phyloP scores from a whole-genome alignment of 2,888 invertebrate species.

The Tachina lurida region DNA sequence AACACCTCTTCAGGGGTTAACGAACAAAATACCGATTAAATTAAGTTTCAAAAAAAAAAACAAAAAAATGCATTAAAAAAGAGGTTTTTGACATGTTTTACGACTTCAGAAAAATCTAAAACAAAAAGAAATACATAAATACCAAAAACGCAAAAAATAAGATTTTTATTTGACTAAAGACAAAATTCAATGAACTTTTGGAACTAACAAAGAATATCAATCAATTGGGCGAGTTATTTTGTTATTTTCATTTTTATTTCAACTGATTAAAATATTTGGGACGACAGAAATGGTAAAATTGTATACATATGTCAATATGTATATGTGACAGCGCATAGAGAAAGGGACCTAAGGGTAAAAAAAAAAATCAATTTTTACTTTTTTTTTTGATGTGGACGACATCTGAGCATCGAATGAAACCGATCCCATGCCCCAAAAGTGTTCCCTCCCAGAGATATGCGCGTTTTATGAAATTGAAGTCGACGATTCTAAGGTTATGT shows the following conservation, averaged over 20 bases:
- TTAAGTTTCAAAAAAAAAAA: slow-evolving; percentile 10
- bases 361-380: too few relatives aligned
- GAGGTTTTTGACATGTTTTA: slow-evolving; percentile 64
- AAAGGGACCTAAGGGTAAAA: too few relatives aligned
- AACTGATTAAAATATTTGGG: slow-evolving; percentile 52
- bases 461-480: too few relatives aligned
- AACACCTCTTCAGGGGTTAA: slow-evolving; percentile 32
- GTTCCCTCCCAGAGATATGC: too few relatives aligned
- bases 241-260: slow-evolving; percentile 28
- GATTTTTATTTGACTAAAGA: slow-evolving; percentile 47
- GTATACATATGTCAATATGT: background rate
- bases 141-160: slow-evolving; percentile 38
- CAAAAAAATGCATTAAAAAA: slow-evolving; percentile 49
- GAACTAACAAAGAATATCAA: slow-evolving; percentile 64
- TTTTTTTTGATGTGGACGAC: too few relatives aligned
- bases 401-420: too few relatives aligned
- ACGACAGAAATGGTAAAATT: slow-evolving; percentile 39
- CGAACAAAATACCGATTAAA: slow-evolving; percentile 42
- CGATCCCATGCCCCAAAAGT: too few relatives aligned
- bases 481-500: too few relatives aligned
- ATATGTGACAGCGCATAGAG: too few relatives aligned
- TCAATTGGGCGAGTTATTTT: slow-evolving; percentile 39
- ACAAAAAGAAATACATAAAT: slow-evolving; percentile 49
- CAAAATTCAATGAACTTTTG: slow-evolving; percentile 61
- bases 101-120: slow-evolving; percentile 63